Base-by-base conservation (phyloP, 2,888 invertebrate species). In the Copidosoma aretas region DNA sequence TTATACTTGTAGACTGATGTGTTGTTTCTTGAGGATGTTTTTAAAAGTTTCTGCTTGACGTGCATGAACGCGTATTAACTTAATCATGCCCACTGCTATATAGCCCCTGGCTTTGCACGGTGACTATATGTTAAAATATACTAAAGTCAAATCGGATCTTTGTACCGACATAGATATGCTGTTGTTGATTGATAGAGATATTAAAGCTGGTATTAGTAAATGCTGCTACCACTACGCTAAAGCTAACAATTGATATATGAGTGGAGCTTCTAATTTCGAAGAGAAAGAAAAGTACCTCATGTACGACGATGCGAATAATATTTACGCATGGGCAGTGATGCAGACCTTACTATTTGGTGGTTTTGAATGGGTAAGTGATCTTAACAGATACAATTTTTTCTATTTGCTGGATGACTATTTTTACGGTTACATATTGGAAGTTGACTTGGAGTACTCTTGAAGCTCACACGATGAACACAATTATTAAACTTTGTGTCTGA, bases 271-370 rank as follows among this genome's bases (percentile, higher is more conserved):
- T 56, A 60, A 75, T 64, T n/a, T 25, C 12, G 54, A 19, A 24
- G 56, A 71, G 68, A 21, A 41, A 10, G 41, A 41, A 0, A 59
- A 41, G 14, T 77, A 71, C 59, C 21, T 76, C 8, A 69, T 72
- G 21, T 75, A 74, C 52, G 67, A 67, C 8, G 76, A 77, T 68
- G 70, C 71, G 0, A 77, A 77, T 62, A 77, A 77, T 58, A 53
- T 77, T 10, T 78, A 77, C 68, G 76, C 75, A 5, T 61, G 49
- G 57, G 76, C 73, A 15, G 68, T 77, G 68, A 51, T 19, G 25
- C 54, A 19, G 66, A 68, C 1, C 32, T 32, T 32, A 5, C 32
- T 8, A 32, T 5, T 3, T 32, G 8, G 32, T 32, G 32, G 32
- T 8, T 79, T 77, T 72, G 46, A 72, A 59, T 77, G 73, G 74